These are phyloP conservation scores for Anthonomus grandis DNA, from an alignment of 1,140 invertebrate species.

Conservation along the genomic window DNA sequence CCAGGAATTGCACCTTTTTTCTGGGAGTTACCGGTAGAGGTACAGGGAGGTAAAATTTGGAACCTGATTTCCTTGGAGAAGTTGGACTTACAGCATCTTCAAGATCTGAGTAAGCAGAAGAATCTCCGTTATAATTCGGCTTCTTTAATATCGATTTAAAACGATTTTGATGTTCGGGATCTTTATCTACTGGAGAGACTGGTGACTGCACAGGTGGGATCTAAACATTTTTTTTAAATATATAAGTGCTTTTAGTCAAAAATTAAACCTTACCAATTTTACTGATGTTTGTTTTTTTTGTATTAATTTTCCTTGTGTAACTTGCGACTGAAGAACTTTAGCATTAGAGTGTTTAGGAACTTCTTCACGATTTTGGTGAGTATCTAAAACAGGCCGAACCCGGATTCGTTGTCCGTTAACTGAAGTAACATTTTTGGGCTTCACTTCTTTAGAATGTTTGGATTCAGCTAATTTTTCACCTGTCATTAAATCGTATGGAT, in stretches of 20 bases:
- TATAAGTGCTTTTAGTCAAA: no score
- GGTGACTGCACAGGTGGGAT: no score
- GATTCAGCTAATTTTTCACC: constrained; percentile 29
- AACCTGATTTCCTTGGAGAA: constrained; percentile 48
- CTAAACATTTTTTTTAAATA: no score
- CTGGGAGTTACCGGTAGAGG: constrained; percentile 47
- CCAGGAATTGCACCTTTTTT: constrained; percentile 49
- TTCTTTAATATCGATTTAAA: constrained; percentile 71
- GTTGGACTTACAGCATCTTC: constrained; percentile 35
- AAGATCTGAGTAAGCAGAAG: constrained; percentile 21
- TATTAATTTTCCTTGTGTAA: background rate
- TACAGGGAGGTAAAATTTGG: constrained; percentile 65
- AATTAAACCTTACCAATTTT: constrained; percentile 6
- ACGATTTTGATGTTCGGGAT: constrained; percentile 24
- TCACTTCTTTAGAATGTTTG: constrained; percentile 22
- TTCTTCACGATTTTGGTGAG: constrained; percentile 44
- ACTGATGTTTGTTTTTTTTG: constrained; percentile 3
- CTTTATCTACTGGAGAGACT: background rate
- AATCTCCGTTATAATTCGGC: constrained; percentile 49
- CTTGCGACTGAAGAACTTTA: background rate
- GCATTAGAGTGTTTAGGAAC: constrained; percentile 19
- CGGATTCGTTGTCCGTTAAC: constrained; percentile 44
- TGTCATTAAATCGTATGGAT: constrained; percentile 77
- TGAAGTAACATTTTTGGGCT: constrained; percentile 35
- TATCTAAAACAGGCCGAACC: constrained; percentile 33